These are phyloP conservation scores for Parapristionchus giblindavisi DNA, from an alignment of 2,888 invertebrate species.

Conservation along the genomic window DNA sequence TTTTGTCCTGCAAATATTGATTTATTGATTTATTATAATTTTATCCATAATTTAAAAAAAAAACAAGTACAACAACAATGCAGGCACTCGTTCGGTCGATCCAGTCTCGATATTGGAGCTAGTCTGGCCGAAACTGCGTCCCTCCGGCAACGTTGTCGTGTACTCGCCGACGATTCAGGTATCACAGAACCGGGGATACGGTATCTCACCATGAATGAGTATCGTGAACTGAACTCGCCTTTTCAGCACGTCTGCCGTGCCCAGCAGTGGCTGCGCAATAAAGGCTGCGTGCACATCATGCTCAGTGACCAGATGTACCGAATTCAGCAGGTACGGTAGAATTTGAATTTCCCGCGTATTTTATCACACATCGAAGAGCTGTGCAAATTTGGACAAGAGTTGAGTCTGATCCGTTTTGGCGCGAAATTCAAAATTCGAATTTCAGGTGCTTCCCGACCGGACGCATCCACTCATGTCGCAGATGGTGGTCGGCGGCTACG, in stretches of 20 bases:
- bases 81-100: slow-evolving; percentile 45
- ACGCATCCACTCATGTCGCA: slow-evolving; percentile 94
- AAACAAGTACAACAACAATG: too few relatives aligned
- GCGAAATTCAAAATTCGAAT: slow-evolving; percentile 73
- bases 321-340: slow-evolving; percentile 47
- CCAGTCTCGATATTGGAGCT: slow-evolving; percentile 50
- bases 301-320: slow-evolving; percentile 71
- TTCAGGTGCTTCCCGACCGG: slow-evolving; percentile 73
- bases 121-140: slow-evolving; percentile 44
- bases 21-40: too few relatives aligned
- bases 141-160: slow-evolving; percentile 58
- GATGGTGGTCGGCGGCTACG: slow-evolving; percentile 86
- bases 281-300: slow-evolving; percentile 78
- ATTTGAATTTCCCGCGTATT: not conserved
- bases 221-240: not conserved
- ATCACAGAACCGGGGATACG: not conserved
- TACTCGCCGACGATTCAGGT: slow-evolving; percentile 54
- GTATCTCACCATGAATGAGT: not conserved
- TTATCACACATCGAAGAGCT: not conserved
- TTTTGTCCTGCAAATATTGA: too few relatives aligned
- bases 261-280: slow-evolving; percentile 81
- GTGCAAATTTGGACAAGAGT: not conserved
- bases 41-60: too few relatives aligned
- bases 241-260: slow-evolving; percentile 81
- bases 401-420: not conserved